Conservation (phyloP, 2,888 invertebrate genomes). For the Cabera pusaria region DNA sequence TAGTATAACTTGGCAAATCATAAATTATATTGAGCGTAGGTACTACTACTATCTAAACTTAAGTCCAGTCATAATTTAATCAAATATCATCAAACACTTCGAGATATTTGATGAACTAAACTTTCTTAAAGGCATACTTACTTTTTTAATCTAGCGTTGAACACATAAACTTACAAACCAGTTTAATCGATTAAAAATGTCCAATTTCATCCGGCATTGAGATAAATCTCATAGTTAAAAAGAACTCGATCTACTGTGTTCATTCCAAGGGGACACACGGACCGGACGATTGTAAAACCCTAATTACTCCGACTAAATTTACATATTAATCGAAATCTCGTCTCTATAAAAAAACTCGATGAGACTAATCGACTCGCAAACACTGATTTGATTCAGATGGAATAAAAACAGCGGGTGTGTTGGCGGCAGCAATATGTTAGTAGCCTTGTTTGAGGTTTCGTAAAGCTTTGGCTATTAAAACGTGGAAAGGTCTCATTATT, state of each 20-base stretch:
- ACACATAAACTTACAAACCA: no score
- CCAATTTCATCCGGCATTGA: no score
- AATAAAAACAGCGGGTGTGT: conserved; percentile 22
- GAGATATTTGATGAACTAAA: no score
- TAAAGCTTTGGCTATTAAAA: conserved; percentile 19
- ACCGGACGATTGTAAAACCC: conserved; percentile 37
- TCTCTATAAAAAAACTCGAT: conserved; percentile 38
- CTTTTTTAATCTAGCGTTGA: no score
- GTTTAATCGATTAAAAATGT: no score
- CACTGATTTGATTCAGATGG: conserved; percentile 35
- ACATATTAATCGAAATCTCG: conserved; percentile 48
- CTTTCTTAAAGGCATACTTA: no score
- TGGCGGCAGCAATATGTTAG: conserved; percentile 21
- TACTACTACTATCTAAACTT: no score
- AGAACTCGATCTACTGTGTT: conserved; percentile 5
- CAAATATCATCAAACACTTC: no score
- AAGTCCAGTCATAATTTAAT: no score
- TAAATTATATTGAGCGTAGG: no score
- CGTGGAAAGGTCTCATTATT: conserved; percentile 15
- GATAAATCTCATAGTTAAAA: no score
- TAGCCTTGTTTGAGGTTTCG: conserved; percentile 15
- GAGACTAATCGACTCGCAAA: conserved; percentile 49
- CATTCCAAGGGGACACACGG: conserved; percentile 29
- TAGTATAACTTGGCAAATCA: no score
- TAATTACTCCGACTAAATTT: conserved; percentile 52